phyloP scores from a whole-genome alignment of 1,140 invertebrate species.

The Manduca sexta region DNA sequence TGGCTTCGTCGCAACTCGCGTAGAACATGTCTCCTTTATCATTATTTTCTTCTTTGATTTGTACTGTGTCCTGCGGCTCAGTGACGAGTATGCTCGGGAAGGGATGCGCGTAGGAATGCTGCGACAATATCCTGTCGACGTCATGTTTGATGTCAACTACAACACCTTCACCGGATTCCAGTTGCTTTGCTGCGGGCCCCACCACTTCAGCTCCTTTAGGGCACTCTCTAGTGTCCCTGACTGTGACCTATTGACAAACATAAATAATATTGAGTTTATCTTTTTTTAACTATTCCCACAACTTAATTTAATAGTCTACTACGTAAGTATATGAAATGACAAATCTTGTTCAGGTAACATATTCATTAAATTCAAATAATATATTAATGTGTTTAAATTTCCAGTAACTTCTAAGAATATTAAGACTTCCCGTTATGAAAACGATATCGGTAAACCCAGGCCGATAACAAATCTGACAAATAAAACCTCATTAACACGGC shows the following conservation, averaged over 20 bases:
- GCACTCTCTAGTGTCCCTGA: slow-evolving; percentile 48
- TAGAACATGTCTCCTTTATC: slow-evolving; percentile 77
- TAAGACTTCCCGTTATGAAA: too few species aligned
- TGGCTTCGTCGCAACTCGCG: slow-evolving; percentile 80
- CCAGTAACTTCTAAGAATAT: too few species aligned
- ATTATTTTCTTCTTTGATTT: slow-evolving; percentile 58
- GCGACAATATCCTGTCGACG: slow-evolving; percentile 66
- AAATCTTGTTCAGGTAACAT: not conserved
- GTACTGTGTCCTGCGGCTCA: slow-evolving; percentile 24
- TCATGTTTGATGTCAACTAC: slow-evolving; percentile 60
- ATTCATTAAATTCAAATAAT: not conserved
- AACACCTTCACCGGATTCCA: slow-evolving; percentile 83
- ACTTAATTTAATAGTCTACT: too few species aligned
- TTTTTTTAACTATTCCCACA: too few species aligned
- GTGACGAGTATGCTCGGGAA: slow-evolving; percentile 39
- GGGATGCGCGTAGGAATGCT: slow-evolving; percentile 72
- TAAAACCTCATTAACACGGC: too few species aligned
- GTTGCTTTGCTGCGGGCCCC: slow-evolving; percentile 84
- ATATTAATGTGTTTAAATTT: too few species aligned
- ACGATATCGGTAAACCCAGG: too few species aligned
- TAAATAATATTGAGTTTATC: slow-evolving; percentile 1
- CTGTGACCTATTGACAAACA: slow-evolving; percentile 40
- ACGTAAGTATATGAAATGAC: too few species aligned
- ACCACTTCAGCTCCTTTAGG: slow-evolving; percentile 77
- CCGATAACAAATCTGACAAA: too few species aligned